Conservation (phyloP, 37 sponge, comb jelly and placozoan genomes). For the Chondrosia reniformis region DNA sequence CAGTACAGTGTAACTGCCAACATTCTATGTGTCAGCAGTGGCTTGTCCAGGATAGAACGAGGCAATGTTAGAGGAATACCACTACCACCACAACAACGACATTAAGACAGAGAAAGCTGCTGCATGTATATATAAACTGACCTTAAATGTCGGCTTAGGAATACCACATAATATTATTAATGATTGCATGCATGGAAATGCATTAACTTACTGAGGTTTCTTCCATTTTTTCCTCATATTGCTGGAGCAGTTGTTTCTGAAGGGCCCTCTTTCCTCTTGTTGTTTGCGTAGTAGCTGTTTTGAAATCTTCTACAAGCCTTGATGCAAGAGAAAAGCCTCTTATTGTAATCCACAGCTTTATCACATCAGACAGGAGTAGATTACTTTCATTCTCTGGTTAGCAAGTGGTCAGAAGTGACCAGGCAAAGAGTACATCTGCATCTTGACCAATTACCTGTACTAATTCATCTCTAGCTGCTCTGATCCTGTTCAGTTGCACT, state of each 20-base stretch:
- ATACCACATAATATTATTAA: neutral
- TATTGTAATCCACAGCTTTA: neutral
- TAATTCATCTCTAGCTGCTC: too few relatives aligned
- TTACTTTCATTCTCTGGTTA: neutral
- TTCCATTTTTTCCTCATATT: neutral
- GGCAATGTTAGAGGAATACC: slow-evolving; percentile 5
- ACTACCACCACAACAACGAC: neutral
- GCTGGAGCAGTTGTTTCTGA: neutral
- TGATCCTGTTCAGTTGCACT: too few relatives aligned
- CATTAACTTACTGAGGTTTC: neutral
- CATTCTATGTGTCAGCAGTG: neutral
- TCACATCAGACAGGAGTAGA: neutral
- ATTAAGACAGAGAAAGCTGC: neutral
- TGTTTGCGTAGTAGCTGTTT: neutral
- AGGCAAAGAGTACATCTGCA: slow-evolving; percentile 15
- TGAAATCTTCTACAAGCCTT: neutral
- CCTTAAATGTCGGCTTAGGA: too few relatives aligned
- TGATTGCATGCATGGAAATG: neutral
- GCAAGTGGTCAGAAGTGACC: neutral
- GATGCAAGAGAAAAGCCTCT: neutral
- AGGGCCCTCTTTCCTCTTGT: neutral
- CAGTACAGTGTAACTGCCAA: slow-evolving; percentile 2
- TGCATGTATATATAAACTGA: too few relatives aligned
- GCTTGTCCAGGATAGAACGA: neutral
- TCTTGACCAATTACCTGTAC: neutral